Conservation (phyloP, 2,113 vertebrate genomes). For the Burhinus bistriatus region DNA sequence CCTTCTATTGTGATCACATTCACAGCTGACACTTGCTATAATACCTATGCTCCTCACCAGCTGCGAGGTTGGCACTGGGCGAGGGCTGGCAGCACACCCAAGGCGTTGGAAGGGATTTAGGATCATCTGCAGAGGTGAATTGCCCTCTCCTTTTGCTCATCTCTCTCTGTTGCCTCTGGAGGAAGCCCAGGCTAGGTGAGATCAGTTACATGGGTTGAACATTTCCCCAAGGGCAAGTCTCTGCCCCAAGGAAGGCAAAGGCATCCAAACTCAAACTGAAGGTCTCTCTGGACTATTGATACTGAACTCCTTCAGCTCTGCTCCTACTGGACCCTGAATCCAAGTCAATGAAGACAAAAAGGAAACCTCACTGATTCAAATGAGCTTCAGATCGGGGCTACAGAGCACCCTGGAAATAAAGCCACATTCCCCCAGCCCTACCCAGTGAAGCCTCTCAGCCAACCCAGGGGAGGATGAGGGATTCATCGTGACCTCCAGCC, state of each 20-base stretch:
- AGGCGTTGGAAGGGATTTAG: not conserved
- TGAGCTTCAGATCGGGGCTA: accelerated
- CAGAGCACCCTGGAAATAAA: not conserved
- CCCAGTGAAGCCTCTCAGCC: not conserved
- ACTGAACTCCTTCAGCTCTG: not conserved
- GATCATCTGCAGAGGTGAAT: not conserved
- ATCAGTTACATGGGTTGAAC: not conserved
- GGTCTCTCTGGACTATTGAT: not conserved
- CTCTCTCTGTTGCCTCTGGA: not conserved
- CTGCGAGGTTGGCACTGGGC: not conserved
- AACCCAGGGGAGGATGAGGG: not conserved
- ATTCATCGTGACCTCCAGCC: not conserved
- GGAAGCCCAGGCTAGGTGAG: not conserved
- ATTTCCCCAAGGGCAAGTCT: not conserved
- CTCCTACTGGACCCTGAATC: not conserved
- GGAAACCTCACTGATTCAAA: not conserved
- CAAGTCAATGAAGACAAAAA: not conserved
- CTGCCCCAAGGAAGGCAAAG: not conserved
- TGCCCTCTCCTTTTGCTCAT: not conserved
- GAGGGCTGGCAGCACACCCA: not conserved
- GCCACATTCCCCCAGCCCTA: not conserved
- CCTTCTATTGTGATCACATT: not conserved
- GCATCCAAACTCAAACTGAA: not conserved
- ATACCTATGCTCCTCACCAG: not conserved
- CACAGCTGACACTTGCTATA: not conserved